Evolutionary conservation across 2,888 invertebrate species (phyloP), one percentile per base, ranked within the genome.

Genomic region (Acrocera orbiculus): DNA sequence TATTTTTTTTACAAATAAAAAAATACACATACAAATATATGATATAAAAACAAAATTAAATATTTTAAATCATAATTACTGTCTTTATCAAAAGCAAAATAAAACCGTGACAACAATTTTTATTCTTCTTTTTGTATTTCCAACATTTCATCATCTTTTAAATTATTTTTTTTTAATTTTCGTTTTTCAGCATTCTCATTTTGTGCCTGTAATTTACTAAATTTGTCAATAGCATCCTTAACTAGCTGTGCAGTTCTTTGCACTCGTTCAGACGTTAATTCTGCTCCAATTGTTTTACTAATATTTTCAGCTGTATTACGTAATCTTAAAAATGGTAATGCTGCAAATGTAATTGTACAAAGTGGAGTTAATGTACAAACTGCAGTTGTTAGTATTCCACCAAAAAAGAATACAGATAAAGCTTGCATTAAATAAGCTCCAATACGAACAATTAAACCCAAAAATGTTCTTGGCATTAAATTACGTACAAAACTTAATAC

Each of bases 301-400:
- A 58, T 45, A 36, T 40, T 39, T 11, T 50, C 49, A 3, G 52
- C 53, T 4, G 54, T 46, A 1, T 51, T 47, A 4, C 47, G 47
- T 4, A 47, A 44, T 10, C 48, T 44, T 9, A 59, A 38, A 20
- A 55, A 52, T 8, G 50, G 46, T 1, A 54, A 42, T n/a, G 54
- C 52, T 10, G 47, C 49, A 30, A 48, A 49, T 4, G 62, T 58
- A 34, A 70, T 62, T 9, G 63, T 60, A 44, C 73, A 73, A 32
- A 73, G 41, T 2, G 68, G 64, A 1, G 72, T 70, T 4, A 69
- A 49, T 5, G 64, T 62, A 45, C 73, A 74, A 1, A 73, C 45
- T 2, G 65, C 56, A 2, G 62, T 64, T 1, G 66, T 66, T 15
- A 70, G 54, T 15, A 65, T 52, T 8, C 65, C 61, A 4, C 70